Conservation (phyloP, 92 coral and sea anemone species). For the Isaurus tuberculatus region DNA sequence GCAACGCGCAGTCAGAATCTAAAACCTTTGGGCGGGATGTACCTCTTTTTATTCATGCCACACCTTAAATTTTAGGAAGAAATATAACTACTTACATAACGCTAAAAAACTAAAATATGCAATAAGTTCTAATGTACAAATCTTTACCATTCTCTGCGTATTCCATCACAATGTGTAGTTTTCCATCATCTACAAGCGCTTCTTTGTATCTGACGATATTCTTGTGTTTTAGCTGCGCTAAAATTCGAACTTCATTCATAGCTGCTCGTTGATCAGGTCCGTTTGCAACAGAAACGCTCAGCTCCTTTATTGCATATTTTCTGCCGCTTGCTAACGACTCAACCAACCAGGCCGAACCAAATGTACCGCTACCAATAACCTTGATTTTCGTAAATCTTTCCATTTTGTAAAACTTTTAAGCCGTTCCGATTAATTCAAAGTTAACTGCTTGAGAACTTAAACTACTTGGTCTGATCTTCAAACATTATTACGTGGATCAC, state of each 20-base stretch:
- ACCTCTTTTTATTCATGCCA: no score
- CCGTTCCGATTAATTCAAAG: background rate
- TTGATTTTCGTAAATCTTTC: conserved; percentile 82
- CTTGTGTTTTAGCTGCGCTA: conserved; percentile 89
- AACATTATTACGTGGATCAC: no score
- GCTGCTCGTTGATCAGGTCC: conserved; percentile 85
- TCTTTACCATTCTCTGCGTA: conserved; percentile 87
- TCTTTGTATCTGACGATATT: conserved; percentile 92
- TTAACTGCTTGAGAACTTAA: background rate
- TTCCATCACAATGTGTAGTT: conserved; percentile 91
- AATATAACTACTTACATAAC: no score
- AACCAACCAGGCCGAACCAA: conserved; percentile 93
- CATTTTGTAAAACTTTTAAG: conserved; percentile 52
- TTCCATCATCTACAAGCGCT: conserved; percentile 79
- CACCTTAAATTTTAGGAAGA: no score
- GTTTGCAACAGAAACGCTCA: conserved; percentile 70
- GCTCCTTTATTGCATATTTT: conserved; percentile 88
- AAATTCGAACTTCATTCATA: conserved; percentile 92
- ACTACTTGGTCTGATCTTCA: no score
- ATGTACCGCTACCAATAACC: conserved; percentile 89
- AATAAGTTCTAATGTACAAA: no score
- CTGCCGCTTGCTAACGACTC: conserved; percentile 75
- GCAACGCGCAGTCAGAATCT: no score
- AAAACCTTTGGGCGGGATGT: no score
- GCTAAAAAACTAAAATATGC: no score